phyloP scores from a whole-genome alignment of 2,888 invertebrate genomes.

The Dichetophora obliterata region DNA sequence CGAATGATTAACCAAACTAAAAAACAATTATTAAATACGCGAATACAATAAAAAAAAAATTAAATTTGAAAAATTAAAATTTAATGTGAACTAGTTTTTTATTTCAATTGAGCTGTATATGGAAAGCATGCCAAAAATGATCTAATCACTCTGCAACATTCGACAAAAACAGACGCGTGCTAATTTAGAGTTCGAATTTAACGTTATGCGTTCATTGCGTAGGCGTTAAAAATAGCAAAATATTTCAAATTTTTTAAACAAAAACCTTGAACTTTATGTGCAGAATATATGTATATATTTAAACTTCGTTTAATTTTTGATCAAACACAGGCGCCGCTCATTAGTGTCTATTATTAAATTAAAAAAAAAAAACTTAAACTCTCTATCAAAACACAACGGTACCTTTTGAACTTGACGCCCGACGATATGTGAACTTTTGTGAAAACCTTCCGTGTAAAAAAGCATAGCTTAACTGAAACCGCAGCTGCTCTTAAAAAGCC shows the following conservation, averaged over 20 bases:
- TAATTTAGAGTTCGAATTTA: background rate
- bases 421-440: slow-evolving; percentile 49
- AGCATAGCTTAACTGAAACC: slow-evolving; percentile 57
- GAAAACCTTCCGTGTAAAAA: slow-evolving; percentile 58
- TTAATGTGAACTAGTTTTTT: slow-evolving; percentile 7
- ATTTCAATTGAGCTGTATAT: background rate
- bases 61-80: background rate
- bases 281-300: too few relatives aligned
- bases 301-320: too few relatives aligned
- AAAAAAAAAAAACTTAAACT: background rate
- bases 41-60: background rate
- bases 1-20: background rate
- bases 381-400: slow-evolving; percentile 29
- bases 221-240: background rate
- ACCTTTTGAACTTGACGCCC: slow-evolving; percentile 51
- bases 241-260: background rate
- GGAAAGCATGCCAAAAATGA: background rate
- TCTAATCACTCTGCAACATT: background rate
- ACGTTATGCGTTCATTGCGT: background rate
- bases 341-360: background rate
- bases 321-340: background rate
- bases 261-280: too few relatives aligned
- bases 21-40: background rate
- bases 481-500: slow-evolving; percentile 45
- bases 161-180: background rate